Evolutionary conservation across 2,888 invertebrate genomes (phyloP).

Genomic region (Conus canariensis): DNA sequence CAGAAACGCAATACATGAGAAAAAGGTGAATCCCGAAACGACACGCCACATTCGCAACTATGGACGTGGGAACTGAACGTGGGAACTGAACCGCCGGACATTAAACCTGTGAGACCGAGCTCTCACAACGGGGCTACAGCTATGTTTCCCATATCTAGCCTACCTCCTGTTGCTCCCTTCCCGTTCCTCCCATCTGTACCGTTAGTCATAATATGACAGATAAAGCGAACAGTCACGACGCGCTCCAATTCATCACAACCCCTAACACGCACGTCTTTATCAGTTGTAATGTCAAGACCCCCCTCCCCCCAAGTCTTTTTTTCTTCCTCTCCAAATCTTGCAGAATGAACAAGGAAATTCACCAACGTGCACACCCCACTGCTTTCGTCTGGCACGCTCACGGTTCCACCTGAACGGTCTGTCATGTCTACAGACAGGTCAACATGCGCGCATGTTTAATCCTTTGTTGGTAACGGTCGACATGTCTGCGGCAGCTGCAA

Average conservation of each 20-base stretch:
- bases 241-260: slow-evolving; percentile 7
- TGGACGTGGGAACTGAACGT: too few species aligned
- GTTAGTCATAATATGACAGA: too few species aligned
- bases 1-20: too few species aligned
- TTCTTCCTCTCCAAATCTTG: neutral
- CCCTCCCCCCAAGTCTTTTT: neutral
- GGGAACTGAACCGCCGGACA: too few species aligned
- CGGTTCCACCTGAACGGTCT: neutral
- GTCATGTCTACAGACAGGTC: neutral
- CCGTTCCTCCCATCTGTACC: too few species aligned
- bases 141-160: too few species aligned
- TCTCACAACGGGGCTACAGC: too few species aligned
- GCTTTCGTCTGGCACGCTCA: neutral
- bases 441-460: neutral
- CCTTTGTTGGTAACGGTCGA: neutral
- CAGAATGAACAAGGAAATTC: neutral
- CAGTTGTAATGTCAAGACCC: neutral
- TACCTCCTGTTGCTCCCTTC: too few species aligned
- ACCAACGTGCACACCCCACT: neutral
- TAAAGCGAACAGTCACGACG: too few species aligned
- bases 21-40: too few species aligned
- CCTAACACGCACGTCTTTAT: neutral
- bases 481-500: neutral
- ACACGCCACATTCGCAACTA: too few species aligned
- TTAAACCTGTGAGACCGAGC: too few species aligned